Evolutionary conservation across 2,797 vertebrate genomes (phyloP).

Genomic region (Chelon auratus): DNA sequence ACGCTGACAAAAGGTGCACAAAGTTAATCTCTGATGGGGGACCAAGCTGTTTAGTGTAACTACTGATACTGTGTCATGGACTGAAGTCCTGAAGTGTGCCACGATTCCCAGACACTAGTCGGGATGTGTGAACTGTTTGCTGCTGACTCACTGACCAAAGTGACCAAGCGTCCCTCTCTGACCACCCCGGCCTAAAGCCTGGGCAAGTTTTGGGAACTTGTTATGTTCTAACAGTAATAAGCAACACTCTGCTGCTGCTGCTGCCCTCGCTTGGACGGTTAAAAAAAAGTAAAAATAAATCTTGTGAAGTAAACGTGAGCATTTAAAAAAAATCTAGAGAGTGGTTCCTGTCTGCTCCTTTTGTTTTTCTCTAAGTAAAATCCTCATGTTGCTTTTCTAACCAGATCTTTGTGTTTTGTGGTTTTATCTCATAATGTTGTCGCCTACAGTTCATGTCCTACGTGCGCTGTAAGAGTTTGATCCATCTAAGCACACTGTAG

Average conservation of each 20-base stretch:
- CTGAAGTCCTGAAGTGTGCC: slow-evolving; percentile 78
- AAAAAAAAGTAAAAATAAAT: slow-evolving; percentile 34
- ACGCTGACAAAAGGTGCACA: slow-evolving; percentile 62
- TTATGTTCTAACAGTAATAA: slow-evolving; percentile 35
- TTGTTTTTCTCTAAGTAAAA: background rate
- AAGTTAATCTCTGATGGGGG: slow-evolving; percentile 75
- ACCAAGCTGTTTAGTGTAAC: slow-evolving; percentile 82
- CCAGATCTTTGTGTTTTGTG: slow-evolving; percentile 13
- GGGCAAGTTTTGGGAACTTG: slow-evolving; percentile 39
- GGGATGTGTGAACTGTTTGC: slow-evolving; percentile 79
- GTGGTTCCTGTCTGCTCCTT: slow-evolving; percentile 27
- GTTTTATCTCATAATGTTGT: background rate
- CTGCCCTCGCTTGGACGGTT: slow-evolving; percentile 44
- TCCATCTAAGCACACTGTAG: slow-evolving; percentile 44
- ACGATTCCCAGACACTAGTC: slow-evolving; percentile 70
- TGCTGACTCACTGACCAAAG: slow-evolving; percentile 85
- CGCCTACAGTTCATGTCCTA: background rate
- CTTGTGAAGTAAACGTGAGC: slow-evolving; percentile 55
- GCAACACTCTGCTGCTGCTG: slow-evolving; percentile 38
- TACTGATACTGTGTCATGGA: slow-evolving; percentile 86
- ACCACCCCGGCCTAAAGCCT: slow-evolving; percentile 60
- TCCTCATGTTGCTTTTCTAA: slow-evolving; percentile 11
- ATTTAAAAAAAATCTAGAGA: slow-evolving; percentile 46
- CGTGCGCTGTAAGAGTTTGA: slow-evolving; percentile 22
- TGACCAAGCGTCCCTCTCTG: slow-evolving; percentile 76